Evolutionary conservation across 2,797 vertebrate genomes (phyloP).

Genomic region (Parauchenoglanis punctatus): DNA sequence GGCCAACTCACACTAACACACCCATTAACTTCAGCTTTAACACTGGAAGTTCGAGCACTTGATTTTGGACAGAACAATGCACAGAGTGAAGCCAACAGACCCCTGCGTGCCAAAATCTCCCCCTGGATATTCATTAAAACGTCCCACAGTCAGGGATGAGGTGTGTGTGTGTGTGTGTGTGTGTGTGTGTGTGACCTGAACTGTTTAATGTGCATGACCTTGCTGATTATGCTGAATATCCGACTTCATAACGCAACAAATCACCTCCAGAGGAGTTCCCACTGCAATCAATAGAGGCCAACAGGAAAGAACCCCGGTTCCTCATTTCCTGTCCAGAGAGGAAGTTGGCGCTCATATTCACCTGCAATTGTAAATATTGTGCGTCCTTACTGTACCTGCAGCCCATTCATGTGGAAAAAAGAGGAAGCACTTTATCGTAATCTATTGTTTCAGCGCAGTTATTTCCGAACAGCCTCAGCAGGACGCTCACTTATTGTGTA

Average conservation of each 20-base stretch:
- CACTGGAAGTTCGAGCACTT: background rate
- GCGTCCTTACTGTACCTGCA: conserved; percentile 44
- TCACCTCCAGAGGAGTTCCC: conserved; percentile 36
- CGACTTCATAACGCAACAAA: conserved; percentile 27
- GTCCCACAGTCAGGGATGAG: background rate
- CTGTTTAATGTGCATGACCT: conserved; percentile 32
- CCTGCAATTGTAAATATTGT: conserved; percentile 47
- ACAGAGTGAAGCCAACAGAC: background rate
- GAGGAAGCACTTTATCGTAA: conserved; percentile 66
- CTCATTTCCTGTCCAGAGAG: conserved; percentile 47
- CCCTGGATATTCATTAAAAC: conserved; percentile 8
- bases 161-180: background rate
- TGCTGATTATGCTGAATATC: conserved; percentile 23
- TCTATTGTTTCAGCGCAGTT: conserved; percentile 65
- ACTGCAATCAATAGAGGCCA: conserved; percentile 45
- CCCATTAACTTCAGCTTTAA: background rate
- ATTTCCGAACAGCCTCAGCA: conserved; percentile 72
- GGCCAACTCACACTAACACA: background rate
- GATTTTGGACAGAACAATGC: conserved; percentile 28
- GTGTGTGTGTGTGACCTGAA: background rate
- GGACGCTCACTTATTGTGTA: conserved; percentile 44
- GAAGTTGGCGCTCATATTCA: conserved; percentile 45
- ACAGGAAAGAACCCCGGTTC: conserved; percentile 51
- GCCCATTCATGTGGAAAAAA: conserved; percentile 59
- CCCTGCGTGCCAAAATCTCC: background rate